These are phyloP conservation scores for Carettochelys insculpta DNA, from an alignment of 2,113 vertebrate genomes.

Conservation along the genomic window DNA sequence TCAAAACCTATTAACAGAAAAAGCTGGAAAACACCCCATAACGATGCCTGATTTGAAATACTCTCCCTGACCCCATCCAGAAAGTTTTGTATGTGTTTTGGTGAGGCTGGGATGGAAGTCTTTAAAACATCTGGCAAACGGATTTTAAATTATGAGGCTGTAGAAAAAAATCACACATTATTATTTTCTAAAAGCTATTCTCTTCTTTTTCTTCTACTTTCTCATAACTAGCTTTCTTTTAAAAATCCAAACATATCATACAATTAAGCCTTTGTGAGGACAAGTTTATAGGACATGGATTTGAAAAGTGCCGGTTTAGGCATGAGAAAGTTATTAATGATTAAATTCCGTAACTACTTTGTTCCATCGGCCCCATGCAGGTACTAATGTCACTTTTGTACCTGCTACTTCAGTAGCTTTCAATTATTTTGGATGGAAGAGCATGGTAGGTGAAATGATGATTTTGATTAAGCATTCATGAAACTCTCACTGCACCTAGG, in stretches of 20 bases:
- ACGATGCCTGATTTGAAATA: not conserved
- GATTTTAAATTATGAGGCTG: not conserved
- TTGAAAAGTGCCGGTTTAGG: constrained; percentile 51
- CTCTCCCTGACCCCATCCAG: not conserved
- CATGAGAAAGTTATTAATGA: constrained; percentile 24
- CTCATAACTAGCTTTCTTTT: constrained; percentile 57
- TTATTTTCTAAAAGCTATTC: constrained; percentile 13
- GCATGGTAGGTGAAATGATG: not conserved
- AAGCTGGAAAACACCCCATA: not conserved
- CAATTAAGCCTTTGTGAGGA: constrained; percentile 48
- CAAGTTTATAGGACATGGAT: constrained; percentile 7
- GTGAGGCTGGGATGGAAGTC: not conserved
- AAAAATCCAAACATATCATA: constrained; percentile 60
- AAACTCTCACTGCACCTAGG: not conserved
- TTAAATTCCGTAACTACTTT: not conserved
- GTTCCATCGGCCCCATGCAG: not conserved
- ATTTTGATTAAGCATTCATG: not conserved
- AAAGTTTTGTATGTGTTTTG: not conserved
- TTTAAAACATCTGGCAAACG: not conserved
- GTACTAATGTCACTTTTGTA: not conserved
- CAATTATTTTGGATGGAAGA: not conserved
- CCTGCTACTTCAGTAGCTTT: not conserved
- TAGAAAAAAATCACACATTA: too few relatives aligned
- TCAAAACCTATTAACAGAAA: not conserved
- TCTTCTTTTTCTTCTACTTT: constrained; percentile 44